A percentile compares a stretch with the other conserved stretches of the same genome.
phyloP scores from a whole-genome alignment of 2,888 invertebrate species.

The Urechis unicinctus region DNA sequence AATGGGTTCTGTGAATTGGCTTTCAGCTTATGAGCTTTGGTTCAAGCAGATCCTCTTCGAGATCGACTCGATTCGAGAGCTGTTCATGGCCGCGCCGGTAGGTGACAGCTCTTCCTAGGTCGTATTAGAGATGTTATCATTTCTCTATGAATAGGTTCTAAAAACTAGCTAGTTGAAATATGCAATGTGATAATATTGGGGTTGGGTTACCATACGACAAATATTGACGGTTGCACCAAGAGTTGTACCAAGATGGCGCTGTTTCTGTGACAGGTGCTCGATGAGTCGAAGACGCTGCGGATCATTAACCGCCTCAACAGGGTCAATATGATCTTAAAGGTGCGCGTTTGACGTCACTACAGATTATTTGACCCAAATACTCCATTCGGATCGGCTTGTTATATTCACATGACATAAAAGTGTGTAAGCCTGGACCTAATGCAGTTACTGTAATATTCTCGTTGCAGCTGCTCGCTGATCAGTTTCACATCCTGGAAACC shows the following conservation, averaged over 20 bases:
- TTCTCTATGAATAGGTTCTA: too few relatives aligned
- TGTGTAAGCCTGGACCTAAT: background rate
- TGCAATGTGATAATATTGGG: too few relatives aligned
- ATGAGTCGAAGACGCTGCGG: constrained; percentile 86
- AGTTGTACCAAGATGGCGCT: too few relatives aligned
- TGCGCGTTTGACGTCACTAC: constrained; percentile 10
- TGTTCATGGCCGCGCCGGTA: constrained; percentile 58
- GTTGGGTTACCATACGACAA: too few relatives aligned
- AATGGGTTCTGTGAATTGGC: too few relatives aligned
- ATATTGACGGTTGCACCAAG: too few relatives aligned
- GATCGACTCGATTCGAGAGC: constrained; percentile 79
- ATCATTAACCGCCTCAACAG: constrained; percentile 86
- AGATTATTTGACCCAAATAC: background rate
- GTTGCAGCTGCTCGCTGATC: constrained; percentile 83
- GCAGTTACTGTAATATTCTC: background rate
- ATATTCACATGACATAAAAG: background rate
- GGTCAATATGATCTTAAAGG: constrained; percentile 76
- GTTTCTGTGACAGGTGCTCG: constrained; percentile 59
- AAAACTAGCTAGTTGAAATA: too few relatives aligned
- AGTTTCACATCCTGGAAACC: constrained; percentile 94
- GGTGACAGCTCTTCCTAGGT: background rate
- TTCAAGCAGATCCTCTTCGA: constrained; percentile 98
- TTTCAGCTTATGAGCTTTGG: constrained; percentile 86
- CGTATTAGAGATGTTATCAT: background rate
- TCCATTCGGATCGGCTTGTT: background rate